Evolutionary conservation across 2,797 vertebrate species (phyloP).

Genomic region (Karalla daura): DNA sequence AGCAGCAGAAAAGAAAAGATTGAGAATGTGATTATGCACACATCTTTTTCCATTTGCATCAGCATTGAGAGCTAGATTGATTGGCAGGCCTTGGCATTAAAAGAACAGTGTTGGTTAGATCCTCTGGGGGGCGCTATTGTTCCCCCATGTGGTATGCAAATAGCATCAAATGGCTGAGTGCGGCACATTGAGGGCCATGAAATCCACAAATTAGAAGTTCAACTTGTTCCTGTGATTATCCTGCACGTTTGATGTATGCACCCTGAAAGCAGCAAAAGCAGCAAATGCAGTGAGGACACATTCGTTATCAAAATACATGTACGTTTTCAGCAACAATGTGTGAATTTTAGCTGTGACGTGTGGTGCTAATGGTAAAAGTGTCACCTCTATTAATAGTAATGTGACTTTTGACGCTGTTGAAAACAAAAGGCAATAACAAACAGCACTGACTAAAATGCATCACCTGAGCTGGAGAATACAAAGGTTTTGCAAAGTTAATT

Average conservation of each 20-base stretch:
- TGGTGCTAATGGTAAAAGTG: constrained; percentile 13
- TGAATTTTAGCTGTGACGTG: not conserved
- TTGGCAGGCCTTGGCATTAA: not conserved
- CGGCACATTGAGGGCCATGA: constrained; percentile 29
- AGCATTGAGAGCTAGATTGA: not conserved
- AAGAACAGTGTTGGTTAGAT: constrained; percentile 12
- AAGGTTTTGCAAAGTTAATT: not conserved
- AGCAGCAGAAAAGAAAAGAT: constrained; percentile 4
- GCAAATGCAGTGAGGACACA: not conserved
- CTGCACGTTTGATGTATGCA: constrained; percentile 4
- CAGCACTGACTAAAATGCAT: constrained; percentile 59
- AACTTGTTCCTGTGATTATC: constrained; percentile 42
- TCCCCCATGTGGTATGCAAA: constrained; percentile 34
- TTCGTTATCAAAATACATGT: not conserved
- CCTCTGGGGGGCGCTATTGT: constrained; percentile 55
- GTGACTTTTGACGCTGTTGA: constrained; percentile 38
- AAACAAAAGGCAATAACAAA: constrained; percentile 48
- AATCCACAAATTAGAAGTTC: constrained; percentile 60
- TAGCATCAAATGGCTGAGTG: constrained; percentile 21
- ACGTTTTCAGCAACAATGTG: constrained; percentile 4
- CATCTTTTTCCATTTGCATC: not conserved
- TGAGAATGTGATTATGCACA: not conserved
- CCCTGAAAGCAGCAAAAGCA: constrained; percentile 14
- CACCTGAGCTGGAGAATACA: constrained; percentile 58
- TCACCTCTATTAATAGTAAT: constrained; percentile 45